Evolutionary conservation across 1,140 invertebrate genomes (phyloP).

Genomic region (Sycophaga agraensis): DNA sequence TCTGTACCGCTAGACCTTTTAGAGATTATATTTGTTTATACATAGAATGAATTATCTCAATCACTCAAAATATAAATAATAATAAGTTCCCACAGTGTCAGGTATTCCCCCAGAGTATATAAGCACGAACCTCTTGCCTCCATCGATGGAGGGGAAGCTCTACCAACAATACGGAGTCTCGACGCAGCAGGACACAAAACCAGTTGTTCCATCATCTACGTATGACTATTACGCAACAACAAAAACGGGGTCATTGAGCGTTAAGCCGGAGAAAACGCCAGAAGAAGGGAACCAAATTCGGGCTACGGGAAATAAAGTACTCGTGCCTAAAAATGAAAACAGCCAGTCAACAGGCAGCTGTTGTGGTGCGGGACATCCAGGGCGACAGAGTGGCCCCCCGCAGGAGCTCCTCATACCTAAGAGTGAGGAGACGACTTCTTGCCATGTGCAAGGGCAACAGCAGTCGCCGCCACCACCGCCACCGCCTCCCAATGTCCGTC

Average conservation of each 20-base stretch:
- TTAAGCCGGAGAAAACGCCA: constrained; percentile 63
- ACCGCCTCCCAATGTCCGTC: constrained; percentile 45
- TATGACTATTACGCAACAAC: constrained; percentile 55
- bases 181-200: constrained; percentile 47
- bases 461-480: constrained; percentile 56
- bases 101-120: constrained; percentile 55
- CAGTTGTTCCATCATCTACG: constrained; percentile 47
- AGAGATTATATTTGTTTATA: too few relatives aligned
- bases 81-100: constrained; percentile 48
- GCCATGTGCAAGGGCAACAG: constrained; percentile 41
- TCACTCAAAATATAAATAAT: too few relatives aligned
- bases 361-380: constrained; percentile 57
- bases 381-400: constrained; percentile 39
- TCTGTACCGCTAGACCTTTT: too few relatives aligned
- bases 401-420: constrained; percentile 67
- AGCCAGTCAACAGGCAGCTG: constrained; percentile 51
- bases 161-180: constrained; percentile 47
- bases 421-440: constrained; percentile 57
- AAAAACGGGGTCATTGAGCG: constrained; percentile 47
- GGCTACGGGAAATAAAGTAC: constrained; percentile 31
- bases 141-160: constrained; percentile 52
- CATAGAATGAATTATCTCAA: not conserved
- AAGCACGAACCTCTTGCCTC: constrained; percentile 51
- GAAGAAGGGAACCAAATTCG: constrained; percentile 43
- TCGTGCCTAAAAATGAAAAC: constrained; percentile 59